These are phyloP conservation scores for Hirudinaria manillensis DNA, from an alignment of 2,888 invertebrate species.

Conservation along the genomic window DNA sequence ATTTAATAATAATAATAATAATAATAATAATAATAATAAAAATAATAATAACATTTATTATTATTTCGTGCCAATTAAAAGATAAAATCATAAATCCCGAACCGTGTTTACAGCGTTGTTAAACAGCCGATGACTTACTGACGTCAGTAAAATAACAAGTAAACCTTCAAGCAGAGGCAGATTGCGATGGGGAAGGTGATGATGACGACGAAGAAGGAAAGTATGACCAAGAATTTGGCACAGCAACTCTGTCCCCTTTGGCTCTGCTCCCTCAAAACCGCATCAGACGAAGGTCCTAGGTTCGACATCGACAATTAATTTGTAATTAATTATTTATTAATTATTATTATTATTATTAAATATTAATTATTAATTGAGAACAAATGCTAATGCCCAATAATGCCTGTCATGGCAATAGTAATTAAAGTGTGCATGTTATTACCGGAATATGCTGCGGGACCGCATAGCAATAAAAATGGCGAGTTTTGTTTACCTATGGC, in stretches of 20 bases:
- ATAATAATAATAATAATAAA: no score
- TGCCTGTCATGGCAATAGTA: not conserved
- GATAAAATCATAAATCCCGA: no score
- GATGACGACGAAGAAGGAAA: slow-evolving; percentile 75
- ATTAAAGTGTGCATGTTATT: not conserved
- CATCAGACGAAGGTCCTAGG: slow-evolving; percentile 31
- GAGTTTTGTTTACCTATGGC: slow-evolving; percentile 15
- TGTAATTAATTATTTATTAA: not conserved
- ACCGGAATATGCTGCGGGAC: not conserved
- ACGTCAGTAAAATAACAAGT: no score
- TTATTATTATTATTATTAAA: not conserved
- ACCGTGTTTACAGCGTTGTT: no score
- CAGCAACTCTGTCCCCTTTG: slow-evolving; percentile 55
- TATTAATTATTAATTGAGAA: not conserved
- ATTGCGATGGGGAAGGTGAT: slow-evolving; percentile 84
- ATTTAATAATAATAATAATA: no score
- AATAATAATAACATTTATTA: no score
- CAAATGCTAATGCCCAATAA: not conserved
- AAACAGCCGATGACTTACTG: no score
- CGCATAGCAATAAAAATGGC: not conserved
- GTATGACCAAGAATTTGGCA: slow-evolving; percentile 71
- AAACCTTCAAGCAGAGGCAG: slow-evolving; percentile 85
- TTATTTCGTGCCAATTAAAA: no score
- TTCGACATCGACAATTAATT: not conserved
- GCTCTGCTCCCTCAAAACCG: slow-evolving; percentile 29